Conservation (phyloP, 2,888 invertebrate species). For the Holacanthella duospinosa region DNA sequence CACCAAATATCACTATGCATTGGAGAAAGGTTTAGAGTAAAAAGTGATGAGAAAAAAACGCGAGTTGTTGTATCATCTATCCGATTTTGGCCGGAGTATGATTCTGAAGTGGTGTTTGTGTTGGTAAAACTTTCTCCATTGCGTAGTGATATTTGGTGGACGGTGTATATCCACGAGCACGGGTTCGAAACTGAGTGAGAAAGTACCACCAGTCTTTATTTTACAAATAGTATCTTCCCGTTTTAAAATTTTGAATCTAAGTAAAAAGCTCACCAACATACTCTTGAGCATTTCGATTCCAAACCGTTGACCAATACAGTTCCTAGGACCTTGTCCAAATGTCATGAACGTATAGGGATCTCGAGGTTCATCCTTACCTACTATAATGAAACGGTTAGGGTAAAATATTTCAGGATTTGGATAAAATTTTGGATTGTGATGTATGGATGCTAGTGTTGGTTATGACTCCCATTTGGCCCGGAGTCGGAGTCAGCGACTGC, state of each 20-base stretch:
- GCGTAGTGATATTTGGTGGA: no score
- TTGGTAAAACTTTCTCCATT: no score
- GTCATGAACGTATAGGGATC: background rate
- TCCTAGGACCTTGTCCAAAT: background rate
- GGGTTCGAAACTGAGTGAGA: background rate
- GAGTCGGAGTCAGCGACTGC: no score
- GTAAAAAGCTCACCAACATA: background rate
- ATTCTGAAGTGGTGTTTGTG: no score
- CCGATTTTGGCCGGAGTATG: no score
- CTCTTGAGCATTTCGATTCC: background rate
- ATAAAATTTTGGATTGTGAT: slow-evolving; percentile 23
- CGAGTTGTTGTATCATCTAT: no score
- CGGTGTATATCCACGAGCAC: background rate
- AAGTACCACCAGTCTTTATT: background rate
- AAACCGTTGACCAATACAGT: background rate
- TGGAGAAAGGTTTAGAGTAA: no score
- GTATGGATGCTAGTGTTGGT: slow-evolving; percentile 22
- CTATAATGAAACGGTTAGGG: slow-evolving; percentile 14
- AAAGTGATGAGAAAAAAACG: no score
- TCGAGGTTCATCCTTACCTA: background rate
- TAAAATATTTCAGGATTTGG: slow-evolving; percentile 24
- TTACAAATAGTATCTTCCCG: background rate
- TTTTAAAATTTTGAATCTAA: background rate
- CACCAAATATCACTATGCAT: no score
- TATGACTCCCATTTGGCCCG: no score